These are phyloP conservation scores for Clivina fossor DNA, from an alignment of 2,888 invertebrate genomes.

Conservation along the genomic window DNA sequence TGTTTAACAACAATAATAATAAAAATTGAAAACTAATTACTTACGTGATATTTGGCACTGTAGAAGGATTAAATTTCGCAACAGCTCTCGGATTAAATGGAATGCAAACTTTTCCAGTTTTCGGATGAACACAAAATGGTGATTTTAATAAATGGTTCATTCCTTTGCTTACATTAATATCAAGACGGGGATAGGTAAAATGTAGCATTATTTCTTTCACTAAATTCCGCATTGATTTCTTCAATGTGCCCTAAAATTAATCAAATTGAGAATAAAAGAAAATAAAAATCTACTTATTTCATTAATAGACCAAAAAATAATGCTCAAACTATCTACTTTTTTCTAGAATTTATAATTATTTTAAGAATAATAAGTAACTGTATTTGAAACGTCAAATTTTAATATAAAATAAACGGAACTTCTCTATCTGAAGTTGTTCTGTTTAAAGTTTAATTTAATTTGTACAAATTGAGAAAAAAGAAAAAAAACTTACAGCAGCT, in stretches of 20 bases:
- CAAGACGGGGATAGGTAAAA: slow-evolving; percentile 90
- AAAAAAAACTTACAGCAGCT: slow-evolving; percentile 23
- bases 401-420: too few relatives aligned
- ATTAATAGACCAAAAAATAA: too few relatives aligned
- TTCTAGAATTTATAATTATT: too few relatives aligned
- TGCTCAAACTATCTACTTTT: too few relatives aligned
- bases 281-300: too few relatives aligned
- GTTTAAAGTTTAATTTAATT: slow-evolving; percentile 10
- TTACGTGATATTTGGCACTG: slow-evolving; percentile 73
- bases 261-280: too few relatives aligned
- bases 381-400: too few relatives aligned
- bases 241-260: slow-evolving; percentile 56
- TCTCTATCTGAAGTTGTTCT: too few relatives aligned
- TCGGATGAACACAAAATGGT: slow-evolving; percentile 99
- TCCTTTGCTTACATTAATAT: slow-evolving; percentile 94
- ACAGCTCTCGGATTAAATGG: slow-evolving; percentile 73
- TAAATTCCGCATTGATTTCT: slow-evolving; percentile 63
- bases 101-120: slow-evolving; percentile 93
- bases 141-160: slow-evolving; percentile 96
- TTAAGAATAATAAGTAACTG: too few relatives aligned
- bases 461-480: too few relatives aligned
- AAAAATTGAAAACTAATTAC: slow-evolving; percentile 36
- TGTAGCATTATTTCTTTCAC: slow-evolving; percentile 88
- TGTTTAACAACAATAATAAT: slow-evolving; percentile 21
- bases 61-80: slow-evolving; percentile 71